Conservation (phyloP, 2,113 vertebrate species). For the Lonchura striata region DNA sequence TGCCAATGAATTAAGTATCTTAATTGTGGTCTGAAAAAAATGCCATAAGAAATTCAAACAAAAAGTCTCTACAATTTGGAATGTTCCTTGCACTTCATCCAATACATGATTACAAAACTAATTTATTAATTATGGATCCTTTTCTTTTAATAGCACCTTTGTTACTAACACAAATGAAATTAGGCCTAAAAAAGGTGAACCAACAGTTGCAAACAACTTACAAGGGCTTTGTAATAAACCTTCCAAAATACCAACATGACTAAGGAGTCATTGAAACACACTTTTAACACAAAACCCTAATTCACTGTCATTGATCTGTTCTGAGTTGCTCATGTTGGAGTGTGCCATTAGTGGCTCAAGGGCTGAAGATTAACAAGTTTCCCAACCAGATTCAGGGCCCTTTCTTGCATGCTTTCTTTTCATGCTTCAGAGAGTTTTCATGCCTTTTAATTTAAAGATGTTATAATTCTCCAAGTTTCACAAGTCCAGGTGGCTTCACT, state of each 20-base stretch:
- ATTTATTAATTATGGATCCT: not conserved
- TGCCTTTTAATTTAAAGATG: constrained; percentile 34
- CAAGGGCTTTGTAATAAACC: not conserved
- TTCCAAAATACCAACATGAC: not conserved
- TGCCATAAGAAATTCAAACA: not conserved
- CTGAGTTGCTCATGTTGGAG: not conserved
- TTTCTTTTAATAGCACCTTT: not conserved
- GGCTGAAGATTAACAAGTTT: not conserved
- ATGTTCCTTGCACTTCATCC: not conserved
- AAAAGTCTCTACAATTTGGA: not conserved
- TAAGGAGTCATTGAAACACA: not conserved
- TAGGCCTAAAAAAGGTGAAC: not conserved
- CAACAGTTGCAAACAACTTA: not conserved
- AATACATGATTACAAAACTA: not conserved
- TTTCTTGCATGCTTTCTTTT: not conserved
- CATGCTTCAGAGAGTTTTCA: constrained; percentile 16
- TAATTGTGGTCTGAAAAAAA: not conserved
- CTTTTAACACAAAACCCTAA: not conserved
- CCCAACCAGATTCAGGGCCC: not conserved
- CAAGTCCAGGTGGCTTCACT: constrained; percentile 5
- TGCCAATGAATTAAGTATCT: not conserved
- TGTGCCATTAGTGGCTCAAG: constrained; percentile 17
- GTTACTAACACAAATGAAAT: not conserved
- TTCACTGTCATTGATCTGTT: not conserved
- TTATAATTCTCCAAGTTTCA: constrained; percentile 25